Base-by-base conservation (phyloP, 2,888 invertebrate genomes). In the Drosophila meridionalis region DNA sequence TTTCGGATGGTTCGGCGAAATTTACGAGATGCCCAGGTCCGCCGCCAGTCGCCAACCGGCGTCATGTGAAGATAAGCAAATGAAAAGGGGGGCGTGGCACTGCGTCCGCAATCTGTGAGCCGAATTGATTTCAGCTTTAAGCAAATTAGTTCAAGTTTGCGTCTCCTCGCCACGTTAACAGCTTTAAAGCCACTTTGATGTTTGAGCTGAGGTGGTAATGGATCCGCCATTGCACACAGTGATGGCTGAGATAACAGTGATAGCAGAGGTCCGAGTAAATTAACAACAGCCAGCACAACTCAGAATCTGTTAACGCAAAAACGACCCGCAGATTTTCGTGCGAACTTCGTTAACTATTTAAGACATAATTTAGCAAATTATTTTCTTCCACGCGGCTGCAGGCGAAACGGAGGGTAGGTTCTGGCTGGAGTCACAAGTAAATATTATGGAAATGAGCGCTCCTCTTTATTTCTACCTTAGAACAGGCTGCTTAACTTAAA, bases 361-460 rank as follows among this genome's bases (percentile, higher is more conserved):
- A 89, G 85, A 89, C 85, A 86, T 87, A 87, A 86, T 86, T 86
- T 87, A 76, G 88, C 82, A 89, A 86, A 86, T 86, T 89, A 86
- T 87, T 86, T 89, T 86, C 82, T 78, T 89, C 83, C 87, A 75
- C 55, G 50, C 58, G 66, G 73, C 9, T 55, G 60, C 30, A 56
- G 57, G 40, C 26, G 28, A 20, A 8, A 0, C 12, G 38, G 3
- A 20, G 20, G 26, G 12, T 2, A 2, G 20, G 38, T 12, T 32
- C 32, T 34, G 68, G 28, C 26, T 42, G 62, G 65, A 38, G 77
- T 80, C 72, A 69, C 81, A 75, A 87, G 86, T 83, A 90, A 90
- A 83, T 88, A 90, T 87, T 87, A 87, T 87, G 89, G 79, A 87
- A 87, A 87, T 90, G 89, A 90, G 81, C 53, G 72, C 82, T 73